Conservation (phyloP, 2,113 vertebrate species). For the Spea multiplicata region DNA sequence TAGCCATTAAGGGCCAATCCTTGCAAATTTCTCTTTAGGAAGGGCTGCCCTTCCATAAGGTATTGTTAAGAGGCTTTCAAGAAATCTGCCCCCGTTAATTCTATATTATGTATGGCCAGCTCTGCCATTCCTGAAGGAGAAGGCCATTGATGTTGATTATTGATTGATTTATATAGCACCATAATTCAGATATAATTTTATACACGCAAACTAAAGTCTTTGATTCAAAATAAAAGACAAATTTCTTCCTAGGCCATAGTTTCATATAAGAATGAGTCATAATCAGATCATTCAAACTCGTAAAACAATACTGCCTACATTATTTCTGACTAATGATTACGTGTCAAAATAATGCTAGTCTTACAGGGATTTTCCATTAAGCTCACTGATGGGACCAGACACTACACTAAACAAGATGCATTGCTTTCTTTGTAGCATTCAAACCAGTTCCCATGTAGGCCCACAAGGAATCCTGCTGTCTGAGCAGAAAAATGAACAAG, state of each 20-base stretch:
- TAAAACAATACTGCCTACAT: background rate
- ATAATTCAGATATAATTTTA: too few relatives aligned
- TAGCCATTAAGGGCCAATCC: too few relatives aligned
- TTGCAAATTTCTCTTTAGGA: too few relatives aligned
- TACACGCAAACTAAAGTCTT: too few relatives aligned
- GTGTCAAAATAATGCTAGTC: slow-evolving; percentile 52
- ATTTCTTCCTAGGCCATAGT: background rate
- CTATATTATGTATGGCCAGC: too few relatives aligned
- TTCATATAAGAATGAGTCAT: slow-evolving; percentile 11
- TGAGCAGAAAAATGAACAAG: slow-evolving; percentile 56
- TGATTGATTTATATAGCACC: too few relatives aligned
- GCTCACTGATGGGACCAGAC: slow-evolving; percentile 59
- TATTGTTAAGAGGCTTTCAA: too few relatives aligned
- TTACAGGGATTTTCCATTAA: slow-evolving; percentile 50
- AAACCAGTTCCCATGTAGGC: slow-evolving; percentile 55
- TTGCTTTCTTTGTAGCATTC: slow-evolving; percentile 56
- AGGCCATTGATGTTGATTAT: too few relatives aligned
- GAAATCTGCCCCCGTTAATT: too few relatives aligned
- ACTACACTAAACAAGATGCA: slow-evolving; percentile 63
- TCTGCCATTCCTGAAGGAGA: too few relatives aligned
- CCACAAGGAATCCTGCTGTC: slow-evolving; percentile 54
- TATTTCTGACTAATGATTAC: background rate
- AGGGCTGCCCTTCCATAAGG: too few relatives aligned
- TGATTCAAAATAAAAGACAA: too few relatives aligned
- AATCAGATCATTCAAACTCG: background rate